phyloP scores from a whole-genome alignment of 2,888 invertebrate genomes.

The Ditylenchus weischeri region DNA sequence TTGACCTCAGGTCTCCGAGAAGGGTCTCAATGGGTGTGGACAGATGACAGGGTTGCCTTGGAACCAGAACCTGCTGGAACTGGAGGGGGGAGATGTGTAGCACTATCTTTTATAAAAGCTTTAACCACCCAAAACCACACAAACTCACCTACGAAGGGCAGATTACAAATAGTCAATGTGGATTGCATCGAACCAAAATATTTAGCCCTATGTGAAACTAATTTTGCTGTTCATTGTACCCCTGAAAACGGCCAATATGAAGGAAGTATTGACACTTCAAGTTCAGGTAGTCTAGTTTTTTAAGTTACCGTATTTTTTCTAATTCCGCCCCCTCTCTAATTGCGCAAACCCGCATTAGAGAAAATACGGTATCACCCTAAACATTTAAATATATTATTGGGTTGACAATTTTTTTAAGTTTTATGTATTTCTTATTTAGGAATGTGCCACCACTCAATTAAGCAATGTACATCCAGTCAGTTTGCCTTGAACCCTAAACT shows the following conservation, averaged over 20 bases:
- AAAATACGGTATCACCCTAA: too few relatives aligned
- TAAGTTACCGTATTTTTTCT: too few relatives aligned
- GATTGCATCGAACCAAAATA: conserved; percentile 39
- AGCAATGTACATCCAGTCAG: too few relatives aligned
- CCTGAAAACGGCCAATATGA: conserved; percentile 24
- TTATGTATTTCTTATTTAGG: too few relatives aligned
- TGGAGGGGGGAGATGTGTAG: conserved; percentile 20
- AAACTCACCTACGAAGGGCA: neutral
- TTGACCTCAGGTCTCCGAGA: conserved; percentile 44
- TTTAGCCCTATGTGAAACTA: conserved; percentile 38
- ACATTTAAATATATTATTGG: too few relatives aligned
- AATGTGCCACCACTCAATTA: too few relatives aligned
- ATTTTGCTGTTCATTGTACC: conserved; percentile 23
- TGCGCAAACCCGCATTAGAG: too few relatives aligned
- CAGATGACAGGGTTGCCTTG: conserved; percentile 32
- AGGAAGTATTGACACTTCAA: neutral
- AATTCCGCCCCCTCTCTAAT: too few relatives aligned
- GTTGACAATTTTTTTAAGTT: too few relatives aligned
- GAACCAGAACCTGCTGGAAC: conserved; percentile 24
- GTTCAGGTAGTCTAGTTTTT: neutral
- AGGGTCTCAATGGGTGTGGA: conserved; percentile 45
- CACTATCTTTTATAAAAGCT: neutral
- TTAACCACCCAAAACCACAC: too few relatives aligned
- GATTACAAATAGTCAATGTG: conserved; percentile 35
- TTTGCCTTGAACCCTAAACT: too few relatives aligned